Evolutionary conservation across 2,113 vertebrate species (phyloP).

Genomic region (Takifugu flavidus): DNA sequence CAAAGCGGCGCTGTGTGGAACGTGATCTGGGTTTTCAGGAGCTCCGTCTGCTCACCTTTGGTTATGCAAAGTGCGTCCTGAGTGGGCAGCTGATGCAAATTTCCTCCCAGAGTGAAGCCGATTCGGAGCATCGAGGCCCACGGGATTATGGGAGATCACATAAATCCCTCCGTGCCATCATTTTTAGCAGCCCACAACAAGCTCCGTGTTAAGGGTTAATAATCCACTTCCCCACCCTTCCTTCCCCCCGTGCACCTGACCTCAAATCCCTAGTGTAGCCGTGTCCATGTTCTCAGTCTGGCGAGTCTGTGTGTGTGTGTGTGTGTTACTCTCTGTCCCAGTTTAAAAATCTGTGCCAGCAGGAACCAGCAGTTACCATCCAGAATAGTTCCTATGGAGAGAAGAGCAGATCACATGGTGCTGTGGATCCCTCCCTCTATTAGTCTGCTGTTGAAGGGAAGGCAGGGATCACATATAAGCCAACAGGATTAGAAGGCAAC

Average conservation of each 20-base stretch:
- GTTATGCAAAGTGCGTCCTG: slow-evolving; percentile 65
- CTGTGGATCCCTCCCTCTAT: slow-evolving; percentile 56
- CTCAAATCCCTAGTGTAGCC: slow-evolving; percentile 60
- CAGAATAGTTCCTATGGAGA: slow-evolving; percentile 38
- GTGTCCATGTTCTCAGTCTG: slow-evolving; percentile 44
- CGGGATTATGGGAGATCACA: slow-evolving; percentile 70
- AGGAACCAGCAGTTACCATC: slow-evolving; percentile 63
- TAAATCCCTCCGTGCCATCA: slow-evolving; percentile 57
- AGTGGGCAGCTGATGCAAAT: slow-evolving; percentile 72
- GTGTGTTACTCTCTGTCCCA: slow-evolving; percentile 31
- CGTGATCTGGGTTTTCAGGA: slow-evolving; percentile 58
- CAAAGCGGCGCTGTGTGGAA: slow-evolving; percentile 63
- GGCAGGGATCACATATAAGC: slow-evolving; percentile 70
- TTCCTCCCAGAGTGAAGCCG: slow-evolving; percentile 67
- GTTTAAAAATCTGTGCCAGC: slow-evolving; percentile 59
- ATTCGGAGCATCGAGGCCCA: slow-evolving; percentile 73
- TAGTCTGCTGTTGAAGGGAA: slow-evolving; percentile 63
- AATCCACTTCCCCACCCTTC: slow-evolving; percentile 66
- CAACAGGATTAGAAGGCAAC: slow-evolving; percentile 71
- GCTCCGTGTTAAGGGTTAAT: slow-evolving; percentile 73
- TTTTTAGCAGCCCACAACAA: slow-evolving; percentile 70
- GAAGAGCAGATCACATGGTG: slow-evolving; percentile 40
- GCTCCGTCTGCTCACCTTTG: slow-evolving; percentile 55
- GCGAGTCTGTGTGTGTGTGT: slow-evolving; percentile 20
- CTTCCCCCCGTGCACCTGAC: slow-evolving; percentile 32